A percentile compares a stretch with the other conserved stretches of the same genome.
Evolutionary conservation across 2,113 vertebrate genomes (phyloP).

Genomic region (Micromys minutus): DNA sequence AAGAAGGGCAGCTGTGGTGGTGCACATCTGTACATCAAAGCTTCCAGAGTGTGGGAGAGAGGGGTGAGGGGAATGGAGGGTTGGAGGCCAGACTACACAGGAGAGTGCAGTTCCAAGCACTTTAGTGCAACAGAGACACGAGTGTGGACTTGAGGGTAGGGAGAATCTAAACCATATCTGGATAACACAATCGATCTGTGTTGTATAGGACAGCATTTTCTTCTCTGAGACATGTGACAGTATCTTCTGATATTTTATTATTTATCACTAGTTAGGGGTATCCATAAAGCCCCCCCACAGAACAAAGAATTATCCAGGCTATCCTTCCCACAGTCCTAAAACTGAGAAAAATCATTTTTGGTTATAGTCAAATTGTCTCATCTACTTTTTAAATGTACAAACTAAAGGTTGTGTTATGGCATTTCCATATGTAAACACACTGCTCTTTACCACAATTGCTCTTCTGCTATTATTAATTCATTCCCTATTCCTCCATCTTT

Average conservation of each 20-base stretch:
- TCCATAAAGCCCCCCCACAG: background rate
- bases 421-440: background rate
- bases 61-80: background rate
- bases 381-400: background rate
- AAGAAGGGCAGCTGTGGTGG: background rate
- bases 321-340: background rate
- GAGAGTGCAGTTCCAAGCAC: background rate
- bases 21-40: background rate
- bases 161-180: background rate
- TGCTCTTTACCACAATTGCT: background rate
- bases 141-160: background rate
- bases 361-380: background rate
- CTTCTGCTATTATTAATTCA: background rate
- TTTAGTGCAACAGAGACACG: background rate
- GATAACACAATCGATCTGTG: background rate
- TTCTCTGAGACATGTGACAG: background rate
- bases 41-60: too few relatives aligned
- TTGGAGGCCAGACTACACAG: background rate
- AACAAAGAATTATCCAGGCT: background rate
- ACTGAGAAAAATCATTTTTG: background rate
- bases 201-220: background rate
- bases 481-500: too few relatives aligned
- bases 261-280: background rate
- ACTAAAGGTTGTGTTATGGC: background rate
- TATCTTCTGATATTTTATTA: background rate